phyloP scores from a whole-genome alignment of 2,797 vertebrate species.

The Mastacembelus armatus region DNA sequence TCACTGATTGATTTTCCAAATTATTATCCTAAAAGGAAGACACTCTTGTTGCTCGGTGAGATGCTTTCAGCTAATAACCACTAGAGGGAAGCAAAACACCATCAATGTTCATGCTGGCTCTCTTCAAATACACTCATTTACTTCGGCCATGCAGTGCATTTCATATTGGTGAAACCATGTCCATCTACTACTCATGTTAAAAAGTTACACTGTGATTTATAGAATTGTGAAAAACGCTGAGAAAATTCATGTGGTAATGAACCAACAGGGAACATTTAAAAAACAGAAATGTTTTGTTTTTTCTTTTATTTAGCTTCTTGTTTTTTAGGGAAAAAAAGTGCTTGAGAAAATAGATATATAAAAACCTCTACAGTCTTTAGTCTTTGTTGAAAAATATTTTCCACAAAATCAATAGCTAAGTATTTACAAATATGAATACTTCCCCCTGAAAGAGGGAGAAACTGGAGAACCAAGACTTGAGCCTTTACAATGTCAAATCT shows the following conservation, averaged over 20 bases:
- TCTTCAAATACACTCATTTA: background rate
- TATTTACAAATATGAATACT: background rate
- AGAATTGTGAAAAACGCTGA: constrained; percentile 1
- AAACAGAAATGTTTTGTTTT: too few relatives aligned
- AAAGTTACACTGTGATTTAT: background rate
- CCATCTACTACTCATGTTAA: constrained; percentile 5
- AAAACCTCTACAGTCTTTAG: background rate
- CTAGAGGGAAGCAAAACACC: constrained; percentile 74
- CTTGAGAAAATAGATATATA: background rate
- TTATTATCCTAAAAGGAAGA: background rate
- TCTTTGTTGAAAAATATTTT: background rate
- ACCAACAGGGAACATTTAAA: background rate
- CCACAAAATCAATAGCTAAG: background rate
- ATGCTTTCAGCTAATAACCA: constrained; percentile 46
- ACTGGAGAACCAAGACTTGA: background rate
- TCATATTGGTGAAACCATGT: background rate
- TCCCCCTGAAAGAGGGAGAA: background rate
- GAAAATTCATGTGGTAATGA: background rate
- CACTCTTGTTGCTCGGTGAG: background rate
- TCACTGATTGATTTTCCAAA: background rate
- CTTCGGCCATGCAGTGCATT: background rate
- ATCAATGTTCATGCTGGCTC: background rate
- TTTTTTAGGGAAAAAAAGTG: background rate
- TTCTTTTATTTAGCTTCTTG: background rate
- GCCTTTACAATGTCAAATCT: constrained; percentile 21